Evolutionary conservation across 2,797 vertebrate genomes (phyloP), one percentile per base, ranked within the genome.

Genomic region (Semotilus atromaculatus): DNA sequence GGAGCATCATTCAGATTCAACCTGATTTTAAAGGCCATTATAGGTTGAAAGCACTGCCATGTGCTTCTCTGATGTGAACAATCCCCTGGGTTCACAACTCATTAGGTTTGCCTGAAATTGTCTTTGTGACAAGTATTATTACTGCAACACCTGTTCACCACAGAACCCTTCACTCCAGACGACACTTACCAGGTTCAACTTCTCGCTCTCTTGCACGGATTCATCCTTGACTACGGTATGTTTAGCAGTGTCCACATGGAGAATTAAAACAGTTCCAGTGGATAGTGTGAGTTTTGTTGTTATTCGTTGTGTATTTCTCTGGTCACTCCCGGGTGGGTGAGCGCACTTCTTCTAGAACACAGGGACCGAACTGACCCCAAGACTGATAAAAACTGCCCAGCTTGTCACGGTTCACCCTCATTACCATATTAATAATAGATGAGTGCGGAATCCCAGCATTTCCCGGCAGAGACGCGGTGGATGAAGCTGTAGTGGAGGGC

Each of bases 91-190:
- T 93, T 92, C 93, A 92, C 66, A 93, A 93, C 94, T 95, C 95
- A 95, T 96, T 96, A 96, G 94, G 94, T 95, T 94, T 94, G 95
- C 94, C 93, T 96, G 93, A 93, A 94, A 94, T 94, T 93, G 93
- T 94, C 93, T 93, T 91, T 77, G 93, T 96, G 95, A 96, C 96
- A 96, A 95, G 94, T 94, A 94, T 94, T 95, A 96, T 95, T 95
- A 94, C 93, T 51, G 92, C 92, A 94, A 91, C 95, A 92, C 94
- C 95, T 95, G 93, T 94, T 95, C 94, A 53, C 71, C 43, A 36
- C 71, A 75, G 72, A 83, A 75, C 31, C 43, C 31, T 75, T 83
- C 60, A 67, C 81, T 83, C 60, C 72, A 83, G 81, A 83, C 45
- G 31, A 83, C 72, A 75, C 71, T 29, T 83, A 36, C 81, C 45